Conservation (phyloP, 2,797 vertebrate species). For the Sebastes variabilis region DNA sequence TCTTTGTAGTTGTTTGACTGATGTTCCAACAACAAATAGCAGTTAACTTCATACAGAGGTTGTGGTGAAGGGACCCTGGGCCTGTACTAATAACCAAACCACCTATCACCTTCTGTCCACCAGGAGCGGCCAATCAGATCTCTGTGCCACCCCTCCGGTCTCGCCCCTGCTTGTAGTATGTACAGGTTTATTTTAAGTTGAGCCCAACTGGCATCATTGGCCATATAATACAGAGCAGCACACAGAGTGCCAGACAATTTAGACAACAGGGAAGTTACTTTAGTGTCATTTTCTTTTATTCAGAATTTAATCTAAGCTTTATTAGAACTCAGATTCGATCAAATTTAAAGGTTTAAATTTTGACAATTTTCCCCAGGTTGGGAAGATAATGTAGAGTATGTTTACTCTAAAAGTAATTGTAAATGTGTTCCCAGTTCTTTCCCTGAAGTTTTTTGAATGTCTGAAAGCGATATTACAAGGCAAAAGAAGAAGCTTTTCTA, state of each 20-base stretch:
- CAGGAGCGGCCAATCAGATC: neutral
- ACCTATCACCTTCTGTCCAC: neutral
- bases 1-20: neutral
- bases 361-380: neutral
- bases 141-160: neutral
- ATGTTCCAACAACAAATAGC: neutral
- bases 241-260: neutral
- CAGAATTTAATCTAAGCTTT: conserved; percentile 1
- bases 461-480: neutral
- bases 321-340: neutral
- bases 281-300: conserved; percentile 8
- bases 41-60: neutral
- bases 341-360: neutral
- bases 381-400: neutral
- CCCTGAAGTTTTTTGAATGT: neutral
- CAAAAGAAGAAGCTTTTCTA: neutral
- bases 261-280: neutral
- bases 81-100: neutral
- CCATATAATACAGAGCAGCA: neutral
- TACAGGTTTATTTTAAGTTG: neutral
- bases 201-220: neutral
- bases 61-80: neutral
- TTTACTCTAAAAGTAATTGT: neutral
- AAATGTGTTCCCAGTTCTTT: neutral
- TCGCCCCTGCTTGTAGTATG: neutral